These are phyloP conservation scores for Saguinus midas DNA, from an alignment of 2,113 vertebrate species.

Conservation along the genomic window DNA sequence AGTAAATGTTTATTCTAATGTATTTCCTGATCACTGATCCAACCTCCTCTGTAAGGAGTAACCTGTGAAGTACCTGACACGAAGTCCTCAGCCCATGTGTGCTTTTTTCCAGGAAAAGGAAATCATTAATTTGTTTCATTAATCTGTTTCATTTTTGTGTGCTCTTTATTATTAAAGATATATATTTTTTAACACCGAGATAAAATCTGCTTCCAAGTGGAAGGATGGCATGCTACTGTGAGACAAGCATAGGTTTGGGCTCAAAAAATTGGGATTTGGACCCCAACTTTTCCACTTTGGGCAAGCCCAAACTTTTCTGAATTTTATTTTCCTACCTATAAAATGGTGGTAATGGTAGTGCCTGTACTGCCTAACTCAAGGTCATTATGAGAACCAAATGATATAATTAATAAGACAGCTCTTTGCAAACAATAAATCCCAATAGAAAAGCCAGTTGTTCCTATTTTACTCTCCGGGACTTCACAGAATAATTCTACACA, in stretches of 20 bases:
- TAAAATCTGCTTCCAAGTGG: background rate
- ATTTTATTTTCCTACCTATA: background rate
- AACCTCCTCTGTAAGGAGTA: background rate
- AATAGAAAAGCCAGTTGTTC: background rate
- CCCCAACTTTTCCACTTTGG: background rate
- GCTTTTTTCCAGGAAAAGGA: background rate
- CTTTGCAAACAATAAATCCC: background rate
- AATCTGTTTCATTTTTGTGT: background rate
- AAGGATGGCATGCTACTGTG: background rate
- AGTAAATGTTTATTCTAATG: background rate
- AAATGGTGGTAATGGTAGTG: background rate
- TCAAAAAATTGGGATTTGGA: background rate
- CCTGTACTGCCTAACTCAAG: background rate
- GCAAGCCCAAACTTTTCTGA: background rate
- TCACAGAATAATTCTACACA: background rate
- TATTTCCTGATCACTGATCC: background rate
- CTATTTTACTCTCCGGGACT: background rate
- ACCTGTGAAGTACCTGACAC: background rate
- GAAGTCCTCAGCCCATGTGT: background rate
- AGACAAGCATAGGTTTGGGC: background rate
- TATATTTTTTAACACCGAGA: background rate
- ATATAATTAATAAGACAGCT: background rate
- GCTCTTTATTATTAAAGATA: background rate
- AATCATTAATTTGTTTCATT: background rate
- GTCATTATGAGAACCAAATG: background rate